Conservation (phyloP, 2,888 invertebrate genomes). For the Zelleria hepariella region DNA sequence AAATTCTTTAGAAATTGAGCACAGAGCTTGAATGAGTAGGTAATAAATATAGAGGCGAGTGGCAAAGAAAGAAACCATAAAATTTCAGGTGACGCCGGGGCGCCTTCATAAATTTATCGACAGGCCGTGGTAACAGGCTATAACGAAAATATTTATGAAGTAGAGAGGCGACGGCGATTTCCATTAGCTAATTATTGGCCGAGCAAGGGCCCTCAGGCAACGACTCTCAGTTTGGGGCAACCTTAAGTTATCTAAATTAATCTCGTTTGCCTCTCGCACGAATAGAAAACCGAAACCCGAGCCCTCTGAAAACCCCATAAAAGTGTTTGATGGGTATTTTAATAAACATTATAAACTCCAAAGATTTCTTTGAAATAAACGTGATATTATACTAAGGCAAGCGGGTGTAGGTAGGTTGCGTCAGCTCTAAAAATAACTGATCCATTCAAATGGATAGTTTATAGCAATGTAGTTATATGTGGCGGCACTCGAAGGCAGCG, state of each 20-base stretch:
- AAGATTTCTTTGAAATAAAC: background rate
- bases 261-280: conserved; percentile 1
- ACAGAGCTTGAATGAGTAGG: conserved; percentile 8
- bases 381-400: background rate
- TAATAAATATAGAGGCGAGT: conserved; percentile 47
- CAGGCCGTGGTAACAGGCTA: conserved; percentile 67
- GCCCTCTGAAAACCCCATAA: background rate
- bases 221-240: background rate
- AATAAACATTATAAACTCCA: background rate
- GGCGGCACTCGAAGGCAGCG: background rate
- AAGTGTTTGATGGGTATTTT: background rate
- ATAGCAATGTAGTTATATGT: background rate
- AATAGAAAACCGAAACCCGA: background rate
- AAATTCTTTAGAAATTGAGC: background rate
- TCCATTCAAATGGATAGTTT: background rate
- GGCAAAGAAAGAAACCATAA: conserved; percentile 58
- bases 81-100: conserved; percentile 64
- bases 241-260: conserved; percentile 1
- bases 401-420: background rate
- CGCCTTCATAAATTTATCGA: conserved; percentile 66
- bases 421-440: background rate
- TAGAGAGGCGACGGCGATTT: conserved; percentile 49
- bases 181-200: conserved; percentile 63
- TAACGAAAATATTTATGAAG: conserved; percentile 69
- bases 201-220: conserved; percentile 7